Evolutionary conservation across 2,113 vertebrate species (phyloP), one percentile per base, ranked within the genome.

Genomic region (Salminus brasiliensis): DNA sequence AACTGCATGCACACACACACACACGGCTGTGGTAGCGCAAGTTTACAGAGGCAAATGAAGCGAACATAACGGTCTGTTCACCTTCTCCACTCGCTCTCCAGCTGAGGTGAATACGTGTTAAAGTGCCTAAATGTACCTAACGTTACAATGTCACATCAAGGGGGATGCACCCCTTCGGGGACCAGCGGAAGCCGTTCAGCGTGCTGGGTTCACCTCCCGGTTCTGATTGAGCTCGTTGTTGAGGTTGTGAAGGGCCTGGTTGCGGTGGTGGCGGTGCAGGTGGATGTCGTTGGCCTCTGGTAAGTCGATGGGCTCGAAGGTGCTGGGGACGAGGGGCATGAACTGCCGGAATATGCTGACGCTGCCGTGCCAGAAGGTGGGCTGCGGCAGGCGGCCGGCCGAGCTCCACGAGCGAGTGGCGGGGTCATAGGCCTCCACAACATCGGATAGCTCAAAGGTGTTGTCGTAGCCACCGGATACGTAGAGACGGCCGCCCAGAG

Each of bases 341-440:
- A 99, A 99, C 93, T 99, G 98, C 0, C 98, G 95, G 91, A 99
- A 99, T 32, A 99, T 99, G 92, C 97, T 98, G 91, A 99, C 98
- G 0, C 96, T 98, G 91, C 96, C 95, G 0, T 99, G 98, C 98
- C 98, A 99, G 93, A 99, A 99, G 73, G 95, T 98, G 43, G 97
- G 96, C 88, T 98, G 97, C 0, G 98, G 97, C 0, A 99, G 94
- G 0, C 92, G 94, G 0, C 96, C 97, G 5, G 94, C 93, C 0
- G 91, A 59, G 0, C 88, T 92, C 98, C 98, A 98, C 0, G 83
- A 71, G 3, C 95, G 91, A 0, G 92, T 84, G 81, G 91, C 88
- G 0, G 97, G 96, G 75, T 99, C 95, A 0, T 94, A 99, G 0
- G 94, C 94, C 52, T 99, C 98, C 76, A 99, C 94, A 59, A 97